A percentile compares a stretch with the other conserved stretches of the same genome.
Evolutionary conservation across 2,888 invertebrate genomes (phyloP).

Genomic region (Apodemia duryi): DNA sequence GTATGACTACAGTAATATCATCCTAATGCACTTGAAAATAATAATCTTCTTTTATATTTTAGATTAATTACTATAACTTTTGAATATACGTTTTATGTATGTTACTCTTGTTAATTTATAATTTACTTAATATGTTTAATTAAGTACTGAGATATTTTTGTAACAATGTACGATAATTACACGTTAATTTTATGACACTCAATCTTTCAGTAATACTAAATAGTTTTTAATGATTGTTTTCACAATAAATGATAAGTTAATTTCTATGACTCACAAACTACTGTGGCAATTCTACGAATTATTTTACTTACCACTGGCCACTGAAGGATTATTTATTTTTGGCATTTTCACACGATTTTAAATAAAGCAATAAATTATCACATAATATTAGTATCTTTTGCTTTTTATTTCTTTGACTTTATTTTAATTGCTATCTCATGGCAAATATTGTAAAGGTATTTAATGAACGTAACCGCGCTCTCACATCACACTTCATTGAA

Average conservation of each 20-base stretch:
- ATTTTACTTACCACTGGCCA: slow-evolving; percentile 64
- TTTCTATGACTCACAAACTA: slow-evolving; percentile 16
- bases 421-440: slow-evolving; percentile 66
- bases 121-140: no score
- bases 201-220: neutral
- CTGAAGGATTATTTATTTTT: slow-evolving; percentile 65
- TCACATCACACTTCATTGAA: slow-evolving; percentile 53
- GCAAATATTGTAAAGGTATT: slow-evolving; percentile 40
- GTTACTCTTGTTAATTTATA: no score
- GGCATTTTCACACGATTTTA: slow-evolving; percentile 62
- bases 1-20: no score
- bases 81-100: no score
- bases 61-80: no score
- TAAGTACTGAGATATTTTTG: no score
- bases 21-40: no score
- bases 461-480: slow-evolving; percentile 40
- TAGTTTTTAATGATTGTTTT: neutral
- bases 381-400: slow-evolving; percentile 62
- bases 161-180: no score
- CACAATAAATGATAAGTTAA: neutral
- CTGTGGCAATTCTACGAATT: slow-evolving; percentile 15
- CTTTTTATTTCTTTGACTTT: slow-evolving; percentile 27
- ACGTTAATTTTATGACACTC: neutral
- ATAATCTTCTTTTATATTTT: no score
- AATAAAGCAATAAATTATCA: slow-evolving; percentile 60